Conservation (phyloP, 2,797 vertebrate species). For the Aythya fuligula region DNA sequence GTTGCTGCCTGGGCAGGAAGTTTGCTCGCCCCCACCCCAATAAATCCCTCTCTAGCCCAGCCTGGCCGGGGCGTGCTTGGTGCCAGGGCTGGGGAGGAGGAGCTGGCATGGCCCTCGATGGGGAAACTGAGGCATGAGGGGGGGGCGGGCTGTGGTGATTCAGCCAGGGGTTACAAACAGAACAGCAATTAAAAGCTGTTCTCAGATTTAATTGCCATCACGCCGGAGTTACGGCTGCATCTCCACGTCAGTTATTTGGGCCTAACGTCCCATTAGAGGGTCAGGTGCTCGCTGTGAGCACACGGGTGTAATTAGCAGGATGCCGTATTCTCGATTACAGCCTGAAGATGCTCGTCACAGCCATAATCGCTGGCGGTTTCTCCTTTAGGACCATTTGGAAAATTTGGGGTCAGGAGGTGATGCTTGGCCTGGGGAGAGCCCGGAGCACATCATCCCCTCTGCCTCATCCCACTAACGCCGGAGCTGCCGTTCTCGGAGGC, state of each 20-base stretch:
- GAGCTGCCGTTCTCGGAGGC: not conserved
- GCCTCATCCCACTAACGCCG: not conserved
- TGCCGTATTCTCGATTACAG: constrained; percentile 21
- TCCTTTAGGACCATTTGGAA: not conserved
- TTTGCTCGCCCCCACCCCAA: not conserved
- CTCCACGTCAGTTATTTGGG: constrained; percentile 51
- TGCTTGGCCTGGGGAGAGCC: not conserved
- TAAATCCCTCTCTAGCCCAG: fast-evolving
- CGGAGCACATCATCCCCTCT: not conserved
- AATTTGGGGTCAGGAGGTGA: not conserved
- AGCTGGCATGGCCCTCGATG: fast-evolving
- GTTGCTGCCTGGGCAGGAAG: not conserved
- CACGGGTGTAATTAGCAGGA: not conserved
- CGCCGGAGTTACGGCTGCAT: not conserved
- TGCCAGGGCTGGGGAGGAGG: not conserved
- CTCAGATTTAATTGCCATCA: constrained; percentile 26
- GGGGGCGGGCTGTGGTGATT: not conserved
- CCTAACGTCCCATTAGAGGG: not conserved
- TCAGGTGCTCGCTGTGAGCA: constrained; percentile 13
- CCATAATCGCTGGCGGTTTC: not conserved
- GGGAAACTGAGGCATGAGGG: not conserved
- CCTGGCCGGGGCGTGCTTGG: fast-evolving
- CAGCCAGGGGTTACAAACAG: not conserved
- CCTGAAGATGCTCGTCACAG: not conserved
- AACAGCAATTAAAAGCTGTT: not conserved